phyloP scores from a whole-genome alignment of 2,113 vertebrate genomes.

The Columbina picui region DNA sequence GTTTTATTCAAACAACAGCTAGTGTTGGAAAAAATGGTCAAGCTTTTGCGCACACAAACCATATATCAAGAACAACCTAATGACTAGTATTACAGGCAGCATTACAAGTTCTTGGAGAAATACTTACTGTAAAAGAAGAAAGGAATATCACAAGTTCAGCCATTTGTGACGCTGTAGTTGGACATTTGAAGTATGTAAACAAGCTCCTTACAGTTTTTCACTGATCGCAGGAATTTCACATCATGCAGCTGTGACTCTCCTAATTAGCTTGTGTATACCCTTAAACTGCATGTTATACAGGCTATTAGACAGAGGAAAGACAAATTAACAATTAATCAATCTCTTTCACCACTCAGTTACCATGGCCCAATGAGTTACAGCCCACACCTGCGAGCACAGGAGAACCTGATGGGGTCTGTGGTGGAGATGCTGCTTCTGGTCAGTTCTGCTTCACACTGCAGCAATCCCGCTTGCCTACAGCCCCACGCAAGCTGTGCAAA shows the following conservation, averaged over 20 bases:
- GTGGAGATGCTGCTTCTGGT: not conserved
- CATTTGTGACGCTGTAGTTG: not conserved
- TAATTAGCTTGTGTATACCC: slow-evolving; percentile 27
- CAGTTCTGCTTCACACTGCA: not conserved
- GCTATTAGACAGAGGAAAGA: slow-evolving; percentile 7
- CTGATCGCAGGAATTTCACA: not conserved
- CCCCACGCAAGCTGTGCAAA: not conserved
- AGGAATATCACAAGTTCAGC: slow-evolving; percentile 24
- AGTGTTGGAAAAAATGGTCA: not conserved
- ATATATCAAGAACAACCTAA: slow-evolving; percentile 1
- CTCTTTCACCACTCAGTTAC: not conserved
- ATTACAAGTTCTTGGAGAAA: slow-evolving; percentile 21
- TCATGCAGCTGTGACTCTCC: slow-evolving; percentile 6
- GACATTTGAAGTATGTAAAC: slow-evolving; percentile 21
- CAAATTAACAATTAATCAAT: slow-evolving; percentile 25
- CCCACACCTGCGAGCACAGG: accelerated
- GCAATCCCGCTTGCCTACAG: not conserved
- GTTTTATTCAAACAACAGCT: slow-evolving; percentile 32
- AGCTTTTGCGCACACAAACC: slow-evolving; percentile 12
- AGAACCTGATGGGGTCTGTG: not conserved
- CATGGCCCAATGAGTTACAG: not conserved
- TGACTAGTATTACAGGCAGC: not conserved
- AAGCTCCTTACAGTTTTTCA: not conserved
- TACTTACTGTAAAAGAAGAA: not conserved
- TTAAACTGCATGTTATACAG: not conserved